Conservation (phyloP, 2,113 vertebrate genomes). For the Cepphus grylle region DNA sequence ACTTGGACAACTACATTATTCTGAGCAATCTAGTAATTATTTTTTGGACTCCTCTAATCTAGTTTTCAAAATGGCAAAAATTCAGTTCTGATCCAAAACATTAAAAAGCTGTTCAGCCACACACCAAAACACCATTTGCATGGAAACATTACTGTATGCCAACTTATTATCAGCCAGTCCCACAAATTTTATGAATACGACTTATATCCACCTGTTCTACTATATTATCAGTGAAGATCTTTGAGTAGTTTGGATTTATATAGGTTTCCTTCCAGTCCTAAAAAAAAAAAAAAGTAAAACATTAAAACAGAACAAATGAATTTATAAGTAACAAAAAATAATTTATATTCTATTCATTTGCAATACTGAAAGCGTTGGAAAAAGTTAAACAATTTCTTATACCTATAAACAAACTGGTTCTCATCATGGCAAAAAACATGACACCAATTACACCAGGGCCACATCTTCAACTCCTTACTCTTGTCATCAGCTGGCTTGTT, state of each 20-base stretch:
- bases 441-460: not conserved
- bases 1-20: not conserved
- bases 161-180: not conserved
- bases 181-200: not conserved
- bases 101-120: not conserved
- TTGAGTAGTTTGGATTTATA: conserved; percentile 90
- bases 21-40: not conserved
- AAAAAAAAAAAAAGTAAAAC: not conserved
- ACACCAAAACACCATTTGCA: not conserved
- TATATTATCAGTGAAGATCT: conserved; percentile 92
- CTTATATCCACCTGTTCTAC: conserved; percentile 85
- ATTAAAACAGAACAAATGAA: not conserved
- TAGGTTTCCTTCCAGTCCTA: conserved; percentile 99
- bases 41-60: not conserved
- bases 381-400: not conserved
- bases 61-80: not conserved
- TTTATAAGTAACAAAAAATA: not conserved
- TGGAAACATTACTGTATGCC: not conserved
- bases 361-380: not conserved
- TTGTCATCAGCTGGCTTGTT: not conserved
- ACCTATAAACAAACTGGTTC: not conserved
- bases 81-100: not conserved
- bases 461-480: not conserved
- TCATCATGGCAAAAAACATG: not conserved
- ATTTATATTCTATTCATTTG: not conserved